Evolutionary conservation across 2,797 vertebrate genomes (phyloP).

Genomic region (Syndactyla subalaris): DNA sequence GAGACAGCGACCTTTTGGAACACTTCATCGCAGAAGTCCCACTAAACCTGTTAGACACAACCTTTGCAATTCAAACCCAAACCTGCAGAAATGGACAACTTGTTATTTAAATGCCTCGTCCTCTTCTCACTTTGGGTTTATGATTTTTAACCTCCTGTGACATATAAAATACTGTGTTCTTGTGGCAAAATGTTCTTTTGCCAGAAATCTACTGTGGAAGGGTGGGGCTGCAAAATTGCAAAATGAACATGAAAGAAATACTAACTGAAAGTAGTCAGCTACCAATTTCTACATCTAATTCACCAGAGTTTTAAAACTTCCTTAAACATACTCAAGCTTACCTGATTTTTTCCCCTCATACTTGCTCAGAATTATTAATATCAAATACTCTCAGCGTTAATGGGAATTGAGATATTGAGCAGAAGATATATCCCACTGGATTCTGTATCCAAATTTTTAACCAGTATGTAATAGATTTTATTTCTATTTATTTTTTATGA

Average conservation of each 20-base stretch:
- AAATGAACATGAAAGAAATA: neutral
- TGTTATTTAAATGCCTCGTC: neutral
- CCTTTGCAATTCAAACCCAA: neutral
- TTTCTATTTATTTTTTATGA: constrained; percentile 64
- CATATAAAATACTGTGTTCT: neutral
- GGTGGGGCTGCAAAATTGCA: neutral
- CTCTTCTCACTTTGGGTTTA: neutral
- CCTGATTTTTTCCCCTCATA: neutral
- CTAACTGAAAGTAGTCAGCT: neutral
- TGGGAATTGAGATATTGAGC: neutral
- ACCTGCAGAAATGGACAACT: neutral
- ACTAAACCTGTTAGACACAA: neutral
- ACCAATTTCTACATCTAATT: neutral
- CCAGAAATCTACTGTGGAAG: neutral
- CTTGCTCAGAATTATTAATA: neutral
- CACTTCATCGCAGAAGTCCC: neutral
- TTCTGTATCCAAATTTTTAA: neutral
- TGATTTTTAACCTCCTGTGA: neutral
- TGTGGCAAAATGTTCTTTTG: neutral
- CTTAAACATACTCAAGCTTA: neutral
- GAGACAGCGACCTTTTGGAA: neutral
- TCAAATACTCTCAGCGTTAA: neutral
- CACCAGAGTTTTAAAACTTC: neutral
- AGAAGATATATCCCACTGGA: neutral
- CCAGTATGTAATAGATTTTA: constrained; percentile 37